These are phyloP conservation scores for Dysmachus trigonus DNA, from an alignment of 2,888 invertebrate species.

Conservation along the genomic window DNA sequence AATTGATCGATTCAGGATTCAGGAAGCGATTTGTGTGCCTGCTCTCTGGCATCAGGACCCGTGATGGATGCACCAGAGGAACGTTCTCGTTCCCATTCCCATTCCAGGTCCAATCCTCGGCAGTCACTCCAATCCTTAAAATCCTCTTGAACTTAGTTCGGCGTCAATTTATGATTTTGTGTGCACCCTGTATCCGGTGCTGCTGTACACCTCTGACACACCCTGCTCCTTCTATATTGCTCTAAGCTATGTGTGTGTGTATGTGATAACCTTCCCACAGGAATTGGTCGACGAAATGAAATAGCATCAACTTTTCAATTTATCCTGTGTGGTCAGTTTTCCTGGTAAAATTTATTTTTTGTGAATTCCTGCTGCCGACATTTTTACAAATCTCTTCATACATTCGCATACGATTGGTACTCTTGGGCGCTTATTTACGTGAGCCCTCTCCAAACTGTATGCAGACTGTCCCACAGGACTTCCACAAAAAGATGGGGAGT, in stretches of 20 bases:
- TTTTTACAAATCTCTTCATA: conserved; percentile 29
- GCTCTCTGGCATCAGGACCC: not conserved
- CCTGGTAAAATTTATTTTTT: conserved; percentile 25
- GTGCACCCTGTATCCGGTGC: not conserved
- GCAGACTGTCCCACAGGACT: not conserved
- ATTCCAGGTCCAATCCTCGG: not conserved
- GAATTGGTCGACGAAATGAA: conserved; percentile 11
- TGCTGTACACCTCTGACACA: not conserved
- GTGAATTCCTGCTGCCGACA: conserved; percentile 32
- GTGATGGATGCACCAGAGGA: conserved; percentile 26
- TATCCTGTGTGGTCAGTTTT: conserved; percentile 17
- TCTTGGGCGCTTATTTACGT: not conserved
- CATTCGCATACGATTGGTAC: not conserved
- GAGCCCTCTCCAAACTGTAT: not conserved
- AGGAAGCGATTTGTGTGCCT: conserved; percentile 25
- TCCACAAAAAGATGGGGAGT: not conserved
- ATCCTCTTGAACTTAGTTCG: conserved; percentile 35
- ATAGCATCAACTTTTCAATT: conserved; percentile 39
- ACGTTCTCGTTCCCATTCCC: not conserved
- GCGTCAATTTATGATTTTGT: conserved; percentile 41
- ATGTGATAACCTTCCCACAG: not conserved
- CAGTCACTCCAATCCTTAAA: conserved; percentile 35
- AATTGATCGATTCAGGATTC: conserved; percentile 26
- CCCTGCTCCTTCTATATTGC: not conserved
- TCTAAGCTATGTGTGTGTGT: not conserved